phyloP scores from a whole-genome alignment of 2,888 invertebrate genomes.

The Eupithecia exiguata region DNA sequence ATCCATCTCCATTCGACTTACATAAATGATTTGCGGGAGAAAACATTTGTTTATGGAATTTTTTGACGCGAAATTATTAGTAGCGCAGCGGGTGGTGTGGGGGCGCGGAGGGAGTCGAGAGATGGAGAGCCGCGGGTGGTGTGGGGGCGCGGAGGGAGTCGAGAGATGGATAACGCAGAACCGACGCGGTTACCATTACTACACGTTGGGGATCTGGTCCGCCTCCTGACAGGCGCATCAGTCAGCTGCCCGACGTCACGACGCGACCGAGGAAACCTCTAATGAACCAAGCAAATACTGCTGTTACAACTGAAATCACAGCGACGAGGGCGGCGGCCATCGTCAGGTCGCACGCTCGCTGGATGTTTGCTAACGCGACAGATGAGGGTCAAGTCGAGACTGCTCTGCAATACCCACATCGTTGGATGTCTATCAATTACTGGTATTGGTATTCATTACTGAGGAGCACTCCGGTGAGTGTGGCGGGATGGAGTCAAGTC shows the following conservation, averaged over 20 bases:
- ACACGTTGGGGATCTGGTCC: conserved; percentile 12
- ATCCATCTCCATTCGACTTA: conserved; percentile 39
- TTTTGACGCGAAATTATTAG: conserved; percentile 44
- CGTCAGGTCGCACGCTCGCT: not conserved
- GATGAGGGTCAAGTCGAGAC: not conserved
- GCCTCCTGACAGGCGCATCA: conserved; percentile 1
- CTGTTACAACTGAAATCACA: not conserved
- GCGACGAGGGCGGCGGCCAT: too few relatives aligned
- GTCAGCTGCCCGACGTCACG: not conserved
- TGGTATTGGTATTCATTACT: not conserved
- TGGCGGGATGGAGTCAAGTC: not conserved
- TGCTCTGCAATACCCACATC: not conserved
- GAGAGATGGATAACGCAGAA: not conserved
- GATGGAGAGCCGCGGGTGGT: not conserved
- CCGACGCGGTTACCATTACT: not conserved
- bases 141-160: not conserved
- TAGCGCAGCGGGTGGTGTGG: not conserved
- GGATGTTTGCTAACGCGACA: not conserved
- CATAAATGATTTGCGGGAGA: conserved; percentile 40
- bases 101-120: not conserved
- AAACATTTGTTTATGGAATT: conserved; percentile 44
- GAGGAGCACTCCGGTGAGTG: not conserved
- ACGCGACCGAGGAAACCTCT: not conserved
- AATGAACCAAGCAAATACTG: not conserved
- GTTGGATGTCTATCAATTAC: not conserved